These are phyloP conservation scores for Ochropacha duplaris DNA, from an alignment of 2,888 invertebrate species.

Conservation along the genomic window DNA sequence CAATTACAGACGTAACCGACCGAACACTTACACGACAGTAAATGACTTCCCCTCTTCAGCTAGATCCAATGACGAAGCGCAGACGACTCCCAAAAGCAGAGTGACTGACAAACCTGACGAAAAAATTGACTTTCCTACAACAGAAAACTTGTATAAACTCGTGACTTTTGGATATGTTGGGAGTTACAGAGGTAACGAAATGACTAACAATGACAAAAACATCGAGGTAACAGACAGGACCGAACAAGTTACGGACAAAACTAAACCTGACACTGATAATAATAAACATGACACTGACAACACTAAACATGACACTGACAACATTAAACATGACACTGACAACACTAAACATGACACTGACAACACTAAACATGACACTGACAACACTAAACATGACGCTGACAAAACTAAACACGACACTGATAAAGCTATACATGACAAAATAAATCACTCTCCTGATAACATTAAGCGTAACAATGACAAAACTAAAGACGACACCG, in stretches of 20 bases:
- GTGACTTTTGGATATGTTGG: constrained; percentile 79
- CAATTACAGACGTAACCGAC: constrained; percentile 56
- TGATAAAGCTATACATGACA: constrained; percentile 14
- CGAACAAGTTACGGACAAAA: no score
- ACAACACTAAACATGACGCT: constrained; percentile 12
- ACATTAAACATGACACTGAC: background rate
- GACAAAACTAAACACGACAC: constrained; percentile 23
- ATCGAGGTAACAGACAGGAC: constrained; percentile 48
- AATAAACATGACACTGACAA: constrained; percentile 20
- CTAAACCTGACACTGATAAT: constrained; percentile 11
- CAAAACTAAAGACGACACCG: constrained; percentile 34
- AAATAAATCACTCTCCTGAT: no score
- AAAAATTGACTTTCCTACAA: constrained; percentile 42
- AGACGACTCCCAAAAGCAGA: constrained; percentile 22
- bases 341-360: constrained; percentile 20
- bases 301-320: constrained; percentile 15
- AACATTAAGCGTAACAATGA: constrained; percentile 15
- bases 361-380: constrained; percentile 16
- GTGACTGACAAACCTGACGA: constrained; percentile 30
- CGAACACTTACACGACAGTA: constrained; percentile 46
- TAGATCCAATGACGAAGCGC: constrained; percentile 61
- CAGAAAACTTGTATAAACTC: constrained; percentile 70
- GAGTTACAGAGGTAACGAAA: constrained; percentile 62
- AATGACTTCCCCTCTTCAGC: constrained; percentile 60
- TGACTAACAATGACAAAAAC: constrained; percentile 26